Base-by-base conservation (phyloP, 2,113 vertebrate genomes). In the Pseudorasbora parva region DNA sequence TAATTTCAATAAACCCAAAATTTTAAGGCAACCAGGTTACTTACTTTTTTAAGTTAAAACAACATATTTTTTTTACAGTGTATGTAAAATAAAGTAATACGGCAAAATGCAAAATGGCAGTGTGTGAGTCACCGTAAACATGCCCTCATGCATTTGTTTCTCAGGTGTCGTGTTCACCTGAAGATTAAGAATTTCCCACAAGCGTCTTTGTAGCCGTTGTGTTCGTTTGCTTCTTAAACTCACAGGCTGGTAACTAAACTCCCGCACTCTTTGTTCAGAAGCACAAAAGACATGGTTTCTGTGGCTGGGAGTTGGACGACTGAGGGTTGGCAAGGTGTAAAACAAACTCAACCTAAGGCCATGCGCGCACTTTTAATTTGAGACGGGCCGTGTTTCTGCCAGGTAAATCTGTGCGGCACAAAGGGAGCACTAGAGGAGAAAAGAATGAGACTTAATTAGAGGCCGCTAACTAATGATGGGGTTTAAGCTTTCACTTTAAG, bases 151-250 rank as follows among this genome's bases (percentile, higher is more conserved):
- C 56, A 87, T 91, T 89, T 89, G 89, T 88, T 91, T 88, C 88
- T 91, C 90, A 89, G 88, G 89, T 91, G 93, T 92, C 86, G 74
- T 86, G 90, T 85, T 57, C 74, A 76, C 30, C 74, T 88, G 86
- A 86, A 89, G 92, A 93, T 93, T 91, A 92, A 90, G 93, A 84
- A 87, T 90, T 94, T 93, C 91, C 92, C 92, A 91, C 87, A 88
- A 85, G 23, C 87, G 86, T 85, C 88, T 91, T 88, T 90, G 91
- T 91, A 90, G 88, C 89, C 88, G 88, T 88, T 91, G 90, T 92
- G 92, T 93, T 89, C 72, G 91, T 90, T 92, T 94, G 91, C 90
- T 87, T 87, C 85, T 88, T 87, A 90, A 90, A 89, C 90, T 82
- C 81, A 81, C 88, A 23, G 88, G 83, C 85, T 86, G 82, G 88